Evolutionary conservation across 2,888 invertebrate species (phyloP).

Genomic region (Thalpophila matura): DNA sequence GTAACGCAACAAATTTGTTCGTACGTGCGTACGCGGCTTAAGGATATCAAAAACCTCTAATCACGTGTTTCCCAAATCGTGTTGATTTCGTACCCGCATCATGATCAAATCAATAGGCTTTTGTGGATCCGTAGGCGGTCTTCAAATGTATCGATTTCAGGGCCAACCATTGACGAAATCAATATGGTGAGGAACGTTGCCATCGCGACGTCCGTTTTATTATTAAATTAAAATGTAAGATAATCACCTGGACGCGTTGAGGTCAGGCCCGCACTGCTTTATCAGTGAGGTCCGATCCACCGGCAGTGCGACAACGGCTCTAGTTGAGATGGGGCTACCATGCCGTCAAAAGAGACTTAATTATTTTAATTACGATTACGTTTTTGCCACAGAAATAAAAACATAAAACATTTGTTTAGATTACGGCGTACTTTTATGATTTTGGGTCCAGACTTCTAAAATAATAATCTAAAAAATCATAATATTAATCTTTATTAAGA

Average conservation of each 20-base stretch:
- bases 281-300: constrained; percentile 30
- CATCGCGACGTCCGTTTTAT: constrained; percentile 3
- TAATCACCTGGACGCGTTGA: constrained; percentile 14
- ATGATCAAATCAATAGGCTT: constrained; percentile 40
- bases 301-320: constrained; percentile 4
- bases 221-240: constrained; percentile 27
- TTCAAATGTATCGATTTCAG: constrained; percentile 42
- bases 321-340: constrained; percentile 11
- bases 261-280: constrained; percentile 11
- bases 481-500: too few species aligned
- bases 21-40: too few species aligned
- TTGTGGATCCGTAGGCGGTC: constrained; percentile 31
- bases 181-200: constrained; percentile 10
- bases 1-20: too few species aligned
- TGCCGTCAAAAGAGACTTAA: constrained; percentile 14
- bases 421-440: neutral
- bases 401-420: neutral
- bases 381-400: constrained; percentile 2
- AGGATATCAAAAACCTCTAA: too few species aligned
- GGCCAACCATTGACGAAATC: constrained; percentile 32
- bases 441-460: neutral
- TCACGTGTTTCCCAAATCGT: constrained; percentile 12
- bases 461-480: too few species aligned
- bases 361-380: neutral
- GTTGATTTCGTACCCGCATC: constrained; percentile 13